A percentile compares a stretch with the other conserved stretches of the same genome.
phyloP scores from a whole-genome alignment of 2,113 vertebrate genomes.

The Gymnobelideus leadbeateri region DNA sequence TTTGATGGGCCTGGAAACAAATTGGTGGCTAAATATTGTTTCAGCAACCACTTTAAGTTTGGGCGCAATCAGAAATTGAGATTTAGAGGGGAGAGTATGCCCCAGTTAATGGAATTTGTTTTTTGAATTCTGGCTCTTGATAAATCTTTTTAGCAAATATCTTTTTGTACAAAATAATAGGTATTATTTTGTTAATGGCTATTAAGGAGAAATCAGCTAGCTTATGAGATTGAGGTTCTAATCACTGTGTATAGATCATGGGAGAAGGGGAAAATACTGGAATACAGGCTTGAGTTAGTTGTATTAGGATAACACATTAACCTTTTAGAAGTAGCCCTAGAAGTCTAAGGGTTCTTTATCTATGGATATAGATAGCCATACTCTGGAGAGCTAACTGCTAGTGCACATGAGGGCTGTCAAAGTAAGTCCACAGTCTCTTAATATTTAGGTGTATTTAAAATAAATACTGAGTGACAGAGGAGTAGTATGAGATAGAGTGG shows the following conservation, averaged over 20 bases:
- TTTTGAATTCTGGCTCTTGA: background rate
- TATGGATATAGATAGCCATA: too few relatives aligned
- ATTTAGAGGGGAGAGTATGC: background rate
- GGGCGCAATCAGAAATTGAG: background rate
- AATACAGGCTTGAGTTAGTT: too few relatives aligned
- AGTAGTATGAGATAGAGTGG: background rate
- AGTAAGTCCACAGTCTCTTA: background rate
- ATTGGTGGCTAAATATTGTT: background rate
- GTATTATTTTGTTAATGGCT: too few relatives aligned
- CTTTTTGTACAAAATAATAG: background rate
- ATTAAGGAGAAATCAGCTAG: too few relatives aligned
- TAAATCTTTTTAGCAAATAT: background rate
- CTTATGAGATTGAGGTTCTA: too few relatives aligned
- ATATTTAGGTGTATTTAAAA: background rate
- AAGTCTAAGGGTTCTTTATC: too few relatives aligned
- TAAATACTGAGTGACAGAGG: background rate
- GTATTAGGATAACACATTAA: too few relatives aligned
- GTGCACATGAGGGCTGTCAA: background rate
- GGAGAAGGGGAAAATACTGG: too few relatives aligned
- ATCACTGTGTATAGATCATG: too few relatives aligned
- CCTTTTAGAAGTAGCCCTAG: too few relatives aligned
- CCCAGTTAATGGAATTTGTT: background rate
- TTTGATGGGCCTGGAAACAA: background rate
- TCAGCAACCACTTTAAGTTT: background rate
- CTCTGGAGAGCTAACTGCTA: too few relatives aligned